A percentile compares a stretch with the other conserved stretches of the same genome.
phyloP scores from a whole-genome alignment of 2,888 invertebrate genomes.

The Drosophila silvestris region DNA sequence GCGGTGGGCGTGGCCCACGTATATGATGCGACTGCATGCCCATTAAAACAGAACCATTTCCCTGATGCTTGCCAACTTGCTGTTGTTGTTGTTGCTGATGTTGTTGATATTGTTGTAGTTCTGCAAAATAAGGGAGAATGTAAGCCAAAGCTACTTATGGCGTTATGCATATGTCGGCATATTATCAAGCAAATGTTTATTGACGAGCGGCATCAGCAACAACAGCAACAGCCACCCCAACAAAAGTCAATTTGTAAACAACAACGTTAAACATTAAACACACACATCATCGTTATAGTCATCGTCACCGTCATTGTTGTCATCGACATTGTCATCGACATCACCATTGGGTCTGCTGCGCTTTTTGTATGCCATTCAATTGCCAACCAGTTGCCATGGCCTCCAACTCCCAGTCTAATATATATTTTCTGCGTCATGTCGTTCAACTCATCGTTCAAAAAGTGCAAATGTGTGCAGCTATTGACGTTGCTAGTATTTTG shows the following conservation, averaged over 20 bases:
- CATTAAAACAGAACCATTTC: conserved; percentile 83
- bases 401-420: neutral
- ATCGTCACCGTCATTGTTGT: conserved; percentile 11
- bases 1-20: conserved; percentile 85
- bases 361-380: conserved; percentile 60
- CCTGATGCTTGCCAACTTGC: conserved; percentile 83
- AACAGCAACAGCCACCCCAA: conserved; percentile 26
- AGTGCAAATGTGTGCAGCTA: conserved; percentile 67
- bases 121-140: conserved; percentile 47
- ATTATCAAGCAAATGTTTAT: conserved; percentile 72
- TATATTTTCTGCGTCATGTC: conserved; percentile 7
- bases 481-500: conserved; percentile 75
- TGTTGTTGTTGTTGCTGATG: conserved; percentile 73
- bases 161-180: conserved; percentile 75
- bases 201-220: conserved; percentile 20
- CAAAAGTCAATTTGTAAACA: conserved; percentile 73
- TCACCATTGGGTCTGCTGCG: conserved; percentile 53
- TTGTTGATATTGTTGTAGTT: conserved; percentile 79
- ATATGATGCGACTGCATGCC: conserved; percentile 82
- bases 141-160: conserved; percentile 66
- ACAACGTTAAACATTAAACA: conserved; percentile 62
- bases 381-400: conserved; percentile 32
- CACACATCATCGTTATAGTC: conserved; percentile 32
- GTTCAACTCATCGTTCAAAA: conserved; percentile 41
- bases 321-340: conserved; percentile 30